Percentiles rank a stretch among this genome's conserved stretches.
Conservation (phyloP, 2,797 vertebrate species). For the Chaunax sp. region DNA sequence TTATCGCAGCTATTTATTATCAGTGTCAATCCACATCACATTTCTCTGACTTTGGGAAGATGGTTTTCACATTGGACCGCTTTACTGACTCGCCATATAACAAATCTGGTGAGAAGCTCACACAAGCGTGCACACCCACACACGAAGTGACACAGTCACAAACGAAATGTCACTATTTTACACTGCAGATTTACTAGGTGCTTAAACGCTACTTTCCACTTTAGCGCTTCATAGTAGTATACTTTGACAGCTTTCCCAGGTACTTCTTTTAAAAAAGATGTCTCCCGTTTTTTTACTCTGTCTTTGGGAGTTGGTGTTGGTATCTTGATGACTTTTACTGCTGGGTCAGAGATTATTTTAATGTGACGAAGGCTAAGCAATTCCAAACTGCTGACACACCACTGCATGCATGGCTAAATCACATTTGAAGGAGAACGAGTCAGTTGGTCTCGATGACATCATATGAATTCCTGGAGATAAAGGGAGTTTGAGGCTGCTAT, state of each 20-base stretch:
- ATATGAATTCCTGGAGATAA: slow-evolving; percentile 48
- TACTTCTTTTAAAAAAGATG: slow-evolving; percentile 22
- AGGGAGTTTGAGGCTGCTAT: slow-evolving; percentile 49
- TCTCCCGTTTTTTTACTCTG: slow-evolving; percentile 12
- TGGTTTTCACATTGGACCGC: slow-evolving; percentile 79
- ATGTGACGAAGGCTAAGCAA: slow-evolving; percentile 28
- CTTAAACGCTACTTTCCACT: slow-evolving; percentile 62
- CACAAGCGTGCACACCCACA: slow-evolving; percentile 23
- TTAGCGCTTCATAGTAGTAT: slow-evolving; percentile 54
- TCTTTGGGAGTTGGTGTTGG: slow-evolving; percentile 34
- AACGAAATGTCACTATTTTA: slow-evolving; percentile 59
- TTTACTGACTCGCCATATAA: slow-evolving; percentile 70
- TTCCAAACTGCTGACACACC: slow-evolving; percentile 54
- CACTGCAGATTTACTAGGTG: slow-evolving; percentile 62
- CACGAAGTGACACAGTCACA: slow-evolving; percentile 44
- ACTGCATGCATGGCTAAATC: slow-evolving; percentile 35
- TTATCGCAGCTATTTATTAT: slow-evolving; percentile 81
- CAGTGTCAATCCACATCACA: slow-evolving; percentile 71
- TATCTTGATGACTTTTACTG: slow-evolving; percentile 54
- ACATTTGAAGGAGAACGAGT: slow-evolving; percentile 53
- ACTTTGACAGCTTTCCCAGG: slow-evolving; percentile 52
- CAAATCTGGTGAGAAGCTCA: slow-evolving; percentile 35
- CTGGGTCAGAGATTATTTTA: slow-evolving; percentile 55
- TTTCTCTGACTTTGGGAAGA: slow-evolving; percentile 81
- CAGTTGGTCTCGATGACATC: slow-evolving; percentile 51